Evolutionary conservation across 92 coral and sea anemone species (phyloP), one percentile per base, ranked within the genome.

Genomic region (Siderastrea siderea): DNA sequence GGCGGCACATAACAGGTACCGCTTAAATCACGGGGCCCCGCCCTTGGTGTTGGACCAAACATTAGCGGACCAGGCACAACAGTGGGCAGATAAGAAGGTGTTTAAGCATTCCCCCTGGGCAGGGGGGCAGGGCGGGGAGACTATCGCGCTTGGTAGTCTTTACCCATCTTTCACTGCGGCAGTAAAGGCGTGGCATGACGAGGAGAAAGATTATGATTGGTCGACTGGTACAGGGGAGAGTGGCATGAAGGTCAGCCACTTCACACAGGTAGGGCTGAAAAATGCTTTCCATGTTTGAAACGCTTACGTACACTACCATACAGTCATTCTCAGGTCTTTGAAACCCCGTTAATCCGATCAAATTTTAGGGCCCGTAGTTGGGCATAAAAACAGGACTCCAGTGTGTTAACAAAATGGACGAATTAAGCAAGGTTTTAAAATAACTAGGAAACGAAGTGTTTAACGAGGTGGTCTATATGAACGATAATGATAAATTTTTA

Each of bases 121-220:
- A 59, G 84, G 90, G 83, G 95, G 96, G 16, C 86, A 83, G 89
- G 98, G 98, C 58, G 98, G 98, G 78, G 98, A 95, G 81, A 78
- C 93, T 9, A 95, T 95, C 11, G 98, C 98, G 11, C 93, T 95
- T 7, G 98, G 98, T 11, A 85, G 95, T 80, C 92, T 95, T 65
- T 95, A 91, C 86, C 92, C 94, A 84, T 88, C 96, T 49, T 95
- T 93, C 90, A 95, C 96, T 8, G 96, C 98, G 52, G 98, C 98
- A 4, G 90, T 95, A 16, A 95, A 95, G 78, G 98, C 98, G 55
- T 95, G 98, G 98, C 98, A 95, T 70, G 98, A 95, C 65, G 98
- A 95, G 64, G 98, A 93, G 88, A 93, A 89, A 83, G 94, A 95
- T 87, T 87, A 87, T 81, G 93, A 95, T 89, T 95, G 98, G 98